Base-by-base conservation (phyloP, 2,113 vertebrate genomes). In the Archilochus colubris region DNA sequence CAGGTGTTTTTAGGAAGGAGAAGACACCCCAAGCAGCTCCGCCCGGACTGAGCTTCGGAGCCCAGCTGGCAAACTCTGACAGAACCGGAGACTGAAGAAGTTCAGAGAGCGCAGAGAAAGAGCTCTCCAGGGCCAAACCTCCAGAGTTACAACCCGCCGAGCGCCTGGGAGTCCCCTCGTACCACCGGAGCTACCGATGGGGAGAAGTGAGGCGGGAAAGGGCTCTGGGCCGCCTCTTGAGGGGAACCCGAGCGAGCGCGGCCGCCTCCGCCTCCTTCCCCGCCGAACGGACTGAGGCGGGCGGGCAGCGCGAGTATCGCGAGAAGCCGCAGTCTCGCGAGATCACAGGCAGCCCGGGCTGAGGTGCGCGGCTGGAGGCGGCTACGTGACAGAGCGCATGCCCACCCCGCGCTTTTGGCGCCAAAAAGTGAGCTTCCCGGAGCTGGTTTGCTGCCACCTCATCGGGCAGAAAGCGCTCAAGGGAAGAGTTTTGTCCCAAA, bases 361-460 rank as follows among this genome's bases (percentile, higher is more conserved):
- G 30, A 38, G 28, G 22, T 0, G 25, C 5, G 14, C 23, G 11
- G 10, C 2, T 30, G 0, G 16, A 4, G 7, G n/a, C 40, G 3
- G 9, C 22, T 1, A 2, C 14, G 12, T 0, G 19, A 6, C 23
- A 25, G 2, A 0, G 70, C 87, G 91, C 91, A 33, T 77, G 54
- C 53, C 70, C 69, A 1, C 14, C 5, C 5, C 3, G 3, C 6
- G 11, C 14, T 43, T 31, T 85, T 67, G 76, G 89, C 93, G 89
- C 85, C 75, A 67, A 85, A 83, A 14, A 1, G 2, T 4, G 2
- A 2, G 40, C 12, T 5, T 0, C 8, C 3, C 5, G 9, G 14
- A 6, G 2, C 28, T 2, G 40, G 3, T 3, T 4, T 0, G 2
- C 7, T 1, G 17, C 3, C 14, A 1, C 4, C 8, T 8, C 43